Base-by-base conservation (phyloP, 2,888 invertebrate species). In the Caenorhabditis sp. region DNA sequence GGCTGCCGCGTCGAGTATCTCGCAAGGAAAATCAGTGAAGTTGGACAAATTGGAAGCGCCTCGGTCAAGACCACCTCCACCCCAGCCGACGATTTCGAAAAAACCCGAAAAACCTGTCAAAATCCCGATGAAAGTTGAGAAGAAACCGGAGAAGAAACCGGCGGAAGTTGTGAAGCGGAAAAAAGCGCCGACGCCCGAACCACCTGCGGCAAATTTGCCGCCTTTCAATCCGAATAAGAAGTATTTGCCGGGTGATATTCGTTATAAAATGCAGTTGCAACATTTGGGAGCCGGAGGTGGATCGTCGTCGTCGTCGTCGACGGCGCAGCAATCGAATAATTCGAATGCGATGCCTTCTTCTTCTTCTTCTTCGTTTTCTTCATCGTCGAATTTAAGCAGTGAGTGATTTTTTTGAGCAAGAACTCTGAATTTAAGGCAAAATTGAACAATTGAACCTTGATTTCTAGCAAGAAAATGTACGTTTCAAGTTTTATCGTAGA, bases 161-260 rank as follows among this genome's bases (percentile, higher is more conserved):
- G 53, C 5, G 23, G 23, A 23, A 23, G 53, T 10, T 5, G 12
- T 5, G 53, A 10, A 53, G 23, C 17, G 20, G 5, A 10, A 8
- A 20, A 50, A 12, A n/a, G n/a, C 10, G 50, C 50, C 10, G 50
- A 20, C 50, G 10, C 31, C 31, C 4, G 31, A 31, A 31, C 31
- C 31, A 7, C 5, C 31, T 10, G 31, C 31, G 10, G 31, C 31
- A 31, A 10, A n/a, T n/a, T n/a, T 10, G 31, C 31, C 31, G 31
- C 31, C 31, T 31, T 31, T 31, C 31, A 31, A 31, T 31, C 31
- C 31, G 31, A 26, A 38, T 31, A 50, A 27, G 31, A 67, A 77
- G 12, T 81, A 82, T 67, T 66, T 84, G 27, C 84, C 84, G 5
- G 82, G 83, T 21, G 84, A 84, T 60, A 71, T 82, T 5, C 67